Evolutionary conservation across 2,888 invertebrate species (phyloP).

Genomic region (Baronia brevicornis): DNA sequence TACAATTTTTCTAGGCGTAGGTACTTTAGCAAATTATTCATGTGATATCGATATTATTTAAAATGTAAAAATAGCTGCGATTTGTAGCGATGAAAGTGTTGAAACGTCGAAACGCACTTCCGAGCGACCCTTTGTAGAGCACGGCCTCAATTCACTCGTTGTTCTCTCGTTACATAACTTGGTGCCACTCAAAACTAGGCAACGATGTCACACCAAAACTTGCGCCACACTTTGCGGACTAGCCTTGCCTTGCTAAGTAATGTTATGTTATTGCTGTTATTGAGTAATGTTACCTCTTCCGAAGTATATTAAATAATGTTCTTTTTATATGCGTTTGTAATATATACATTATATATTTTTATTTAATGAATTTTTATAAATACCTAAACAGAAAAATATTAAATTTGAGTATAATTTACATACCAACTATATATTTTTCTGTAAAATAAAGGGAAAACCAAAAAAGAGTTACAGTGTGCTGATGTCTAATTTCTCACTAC

Average conservation of each 20-base stretch:
- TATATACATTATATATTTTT: too few relatives aligned
- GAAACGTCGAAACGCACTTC: slow-evolving; percentile 43
- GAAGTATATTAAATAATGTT: slow-evolving; percentile 10
- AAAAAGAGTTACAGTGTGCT: too few relatives aligned
- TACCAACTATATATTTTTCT: too few relatives aligned
- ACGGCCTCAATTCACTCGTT: slow-evolving; percentile 67
- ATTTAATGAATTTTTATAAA: too few relatives aligned
- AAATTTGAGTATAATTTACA: too few relatives aligned
- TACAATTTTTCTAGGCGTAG: too few relatives aligned
- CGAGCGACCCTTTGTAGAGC: slow-evolving; percentile 38
- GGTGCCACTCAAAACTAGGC: slow-evolving; percentile 68
- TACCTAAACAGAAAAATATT: too few relatives aligned
- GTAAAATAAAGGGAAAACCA: too few relatives aligned
- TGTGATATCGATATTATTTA: too few relatives aligned
- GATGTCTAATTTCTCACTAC: too few relatives aligned
- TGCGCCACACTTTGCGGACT: slow-evolving; percentile 57
- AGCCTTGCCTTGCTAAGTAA: slow-evolving; percentile 23
- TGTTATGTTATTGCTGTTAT: slow-evolving; percentile 23
- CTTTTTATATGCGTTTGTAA: slow-evolving; percentile 1
- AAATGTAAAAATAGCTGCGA: too few relatives aligned
- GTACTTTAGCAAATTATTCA: too few relatives aligned
- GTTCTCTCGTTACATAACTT: slow-evolving; percentile 68
- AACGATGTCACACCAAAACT: slow-evolving; percentile 72
- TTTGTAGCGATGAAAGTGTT: slow-evolving; percentile 25
- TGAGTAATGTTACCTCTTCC: slow-evolving; percentile 21